Evolutionary conservation across 92 coral and sea anemone species (phyloP), one percentile per base, ranked within the genome.

Genomic region (Heliopora coerulea): DNA sequence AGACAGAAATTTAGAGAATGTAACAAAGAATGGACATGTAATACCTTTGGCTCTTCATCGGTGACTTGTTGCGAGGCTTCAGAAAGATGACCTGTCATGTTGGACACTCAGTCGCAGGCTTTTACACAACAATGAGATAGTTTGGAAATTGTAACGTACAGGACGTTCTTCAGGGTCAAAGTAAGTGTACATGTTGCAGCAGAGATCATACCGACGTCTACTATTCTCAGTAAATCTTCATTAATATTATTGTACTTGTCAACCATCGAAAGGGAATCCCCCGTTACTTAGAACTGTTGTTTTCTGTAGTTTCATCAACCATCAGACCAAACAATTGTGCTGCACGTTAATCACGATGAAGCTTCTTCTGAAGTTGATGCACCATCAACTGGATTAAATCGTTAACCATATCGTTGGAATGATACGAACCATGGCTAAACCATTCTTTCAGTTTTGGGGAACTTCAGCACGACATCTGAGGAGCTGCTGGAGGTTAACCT

Each of bases 401-500:
- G 4, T 75, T 75, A 15, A 42, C 42, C 4, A 4, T 11, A 37
- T 37, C 42, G 42, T 37, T 4, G 42, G 42, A 37, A 4, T 37
- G 4, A 11, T 37, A 37, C 11, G 11, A 37, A n/a, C 63, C 57
- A 58, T 79, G 68, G 17, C 63, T 59, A 58, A 61, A 30, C 87
- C 83, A 78, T 56, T 50, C 41, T 77, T 39, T 58, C 35, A 83
- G 74, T 20, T 72, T 62, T n/a, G 61, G 31, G 63, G 61, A 69
- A 78, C 87, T 68, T 78, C 83, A 31, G 79, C 78, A 58, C 79
- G 73, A 60, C 62, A 56, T 54, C 58, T 80, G 60, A 79, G 56
- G 26, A 76, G 57, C 76, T 82, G 82, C 21, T 27, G 39, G 30
- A 76, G 75, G 50, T 82, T 82, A 58, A 78, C 77, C 65, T 77